These are phyloP conservation scores for Zapus hudsonius DNA, from an alignment of 2,113 vertebrate genomes.

Conservation along the genomic window DNA sequence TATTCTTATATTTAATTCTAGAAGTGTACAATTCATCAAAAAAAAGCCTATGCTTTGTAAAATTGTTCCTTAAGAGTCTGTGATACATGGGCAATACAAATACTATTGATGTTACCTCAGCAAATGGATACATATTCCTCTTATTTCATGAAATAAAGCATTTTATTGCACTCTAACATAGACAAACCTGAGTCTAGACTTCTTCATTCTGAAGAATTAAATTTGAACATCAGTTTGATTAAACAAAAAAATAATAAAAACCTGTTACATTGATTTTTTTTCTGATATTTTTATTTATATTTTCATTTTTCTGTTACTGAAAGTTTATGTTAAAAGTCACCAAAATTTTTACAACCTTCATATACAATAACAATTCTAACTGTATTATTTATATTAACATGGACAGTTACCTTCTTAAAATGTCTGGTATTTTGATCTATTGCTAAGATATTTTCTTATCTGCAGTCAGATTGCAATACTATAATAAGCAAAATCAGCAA, in stretches of 20 bases:
- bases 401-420: background rate
- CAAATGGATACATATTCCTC: background rate
- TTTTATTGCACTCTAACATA: background rate
- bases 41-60: background rate
- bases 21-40: background rate
- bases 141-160: background rate
- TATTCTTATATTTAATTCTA: background rate
- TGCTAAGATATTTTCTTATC: background rate
- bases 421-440: background rate
- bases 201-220: constrained; percentile 13
- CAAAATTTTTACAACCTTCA: background rate
- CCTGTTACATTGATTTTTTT: background rate
- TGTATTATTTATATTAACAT: background rate
- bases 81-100: background rate
- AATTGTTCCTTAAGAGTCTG: background rate
- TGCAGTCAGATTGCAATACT: background rate
- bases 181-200: background rate
- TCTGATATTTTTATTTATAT: background rate
- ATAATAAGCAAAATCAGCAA: background rate
- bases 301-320: background rate
- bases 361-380: background rate
- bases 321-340: background rate
- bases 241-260: background rate
- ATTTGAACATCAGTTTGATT: background rate
- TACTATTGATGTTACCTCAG: background rate